Conservation (phyloP, 2,888 invertebrate species). For the Xanthia icteritia region DNA sequence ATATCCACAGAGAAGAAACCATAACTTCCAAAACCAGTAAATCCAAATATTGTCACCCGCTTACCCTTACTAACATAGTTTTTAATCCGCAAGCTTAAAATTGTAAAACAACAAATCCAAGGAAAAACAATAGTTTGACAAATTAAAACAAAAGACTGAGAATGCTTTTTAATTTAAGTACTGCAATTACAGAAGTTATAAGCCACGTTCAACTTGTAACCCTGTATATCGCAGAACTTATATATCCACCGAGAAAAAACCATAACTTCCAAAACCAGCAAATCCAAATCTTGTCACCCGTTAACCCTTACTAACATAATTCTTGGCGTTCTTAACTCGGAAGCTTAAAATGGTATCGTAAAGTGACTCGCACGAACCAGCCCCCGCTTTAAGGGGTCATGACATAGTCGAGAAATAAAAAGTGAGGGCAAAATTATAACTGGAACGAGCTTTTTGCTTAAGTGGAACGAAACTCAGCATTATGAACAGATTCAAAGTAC, state of each 20-base stretch:
- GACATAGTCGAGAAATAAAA: constrained; percentile 64
- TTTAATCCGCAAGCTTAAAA: constrained; percentile 60
- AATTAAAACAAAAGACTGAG: not conserved
- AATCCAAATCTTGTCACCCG: constrained; percentile 24
- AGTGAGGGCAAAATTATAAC: constrained; percentile 69
- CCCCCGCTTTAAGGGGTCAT: constrained; percentile 63
- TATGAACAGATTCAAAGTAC: constrained; percentile 60
- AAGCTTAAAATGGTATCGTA: constrained; percentile 64
- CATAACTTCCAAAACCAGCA: not conserved
- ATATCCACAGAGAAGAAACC: not conserved
- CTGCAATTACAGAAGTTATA: not conserved
- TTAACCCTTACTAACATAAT: constrained; percentile 57
- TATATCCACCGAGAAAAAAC: not conserved
- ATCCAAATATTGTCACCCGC: constrained; percentile 17
- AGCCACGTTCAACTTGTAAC: not conserved
- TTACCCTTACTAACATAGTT: constrained; percentile 53
- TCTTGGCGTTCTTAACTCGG: constrained; percentile 49
- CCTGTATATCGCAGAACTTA: not conserved
- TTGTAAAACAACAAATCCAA: constrained; percentile 19
- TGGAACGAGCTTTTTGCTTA: constrained; percentile 64
- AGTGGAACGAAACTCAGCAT: constrained; percentile 67
- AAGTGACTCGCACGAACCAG: constrained; percentile 63
- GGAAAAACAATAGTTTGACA: not conserved
- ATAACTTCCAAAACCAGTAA: not conserved
- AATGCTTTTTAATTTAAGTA: not conserved